These are phyloP conservation scores for Nycticebus coucang DNA, from an alignment of 2,113 vertebrate species.

Conservation along the genomic window DNA sequence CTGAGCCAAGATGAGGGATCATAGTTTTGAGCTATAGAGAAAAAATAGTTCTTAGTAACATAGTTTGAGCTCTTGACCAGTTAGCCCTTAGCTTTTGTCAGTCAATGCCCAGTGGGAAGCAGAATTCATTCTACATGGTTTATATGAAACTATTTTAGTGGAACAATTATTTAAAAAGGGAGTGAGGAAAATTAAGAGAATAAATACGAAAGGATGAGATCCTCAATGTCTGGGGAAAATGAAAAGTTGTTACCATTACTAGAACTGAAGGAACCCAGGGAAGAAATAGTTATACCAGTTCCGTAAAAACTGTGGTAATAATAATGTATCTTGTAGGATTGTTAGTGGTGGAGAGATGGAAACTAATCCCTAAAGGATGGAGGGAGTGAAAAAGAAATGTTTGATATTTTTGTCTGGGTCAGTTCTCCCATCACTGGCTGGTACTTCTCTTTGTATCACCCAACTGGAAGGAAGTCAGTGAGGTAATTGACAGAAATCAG, in stretches of 20 bases:
- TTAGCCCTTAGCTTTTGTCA: background rate
- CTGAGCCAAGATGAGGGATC: background rate
- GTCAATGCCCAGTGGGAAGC: background rate
- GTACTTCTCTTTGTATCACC: background rate
- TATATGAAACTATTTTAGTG: background rate
- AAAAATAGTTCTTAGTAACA: background rate
- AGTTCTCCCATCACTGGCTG: background rate
- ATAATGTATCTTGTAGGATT: background rate
- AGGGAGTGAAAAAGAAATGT: background rate
- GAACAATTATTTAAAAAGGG: background rate
- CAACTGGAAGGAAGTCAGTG: background rate
- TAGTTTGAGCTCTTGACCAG: background rate
- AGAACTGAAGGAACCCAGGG: background rate
- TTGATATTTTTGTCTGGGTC: background rate
- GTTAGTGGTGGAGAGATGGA: background rate
- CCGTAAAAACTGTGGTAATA: background rate
- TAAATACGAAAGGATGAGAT: background rate
- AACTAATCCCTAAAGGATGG: background rate
- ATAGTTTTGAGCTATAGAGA: background rate
- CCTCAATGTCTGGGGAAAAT: background rate
- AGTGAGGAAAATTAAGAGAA: background rate
- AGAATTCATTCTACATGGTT: background rate
- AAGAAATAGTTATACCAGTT: background rate
- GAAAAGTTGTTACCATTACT: background rate
- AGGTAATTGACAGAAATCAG: conserved; percentile 17